phyloP scores from a whole-genome alignment of 2,113 vertebrate species.

The Equus przewalskii region DNA sequence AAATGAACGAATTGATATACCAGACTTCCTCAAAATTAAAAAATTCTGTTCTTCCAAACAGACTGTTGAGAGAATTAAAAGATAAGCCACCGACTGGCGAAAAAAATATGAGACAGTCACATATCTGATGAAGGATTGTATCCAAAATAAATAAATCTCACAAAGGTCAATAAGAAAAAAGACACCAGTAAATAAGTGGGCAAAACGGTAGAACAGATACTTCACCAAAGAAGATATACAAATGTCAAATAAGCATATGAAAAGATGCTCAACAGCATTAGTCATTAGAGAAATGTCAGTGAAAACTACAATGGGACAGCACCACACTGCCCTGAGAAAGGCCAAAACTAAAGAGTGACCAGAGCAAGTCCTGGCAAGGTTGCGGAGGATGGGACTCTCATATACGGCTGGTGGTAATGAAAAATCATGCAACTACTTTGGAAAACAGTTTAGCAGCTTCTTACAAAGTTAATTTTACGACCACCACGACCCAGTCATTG shows the following conservation, averaged over 20 bases:
- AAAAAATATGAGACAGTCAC: background rate
- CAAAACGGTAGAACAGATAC: background rate
- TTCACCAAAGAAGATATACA: conserved; percentile 7
- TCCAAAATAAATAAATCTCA: background rate
- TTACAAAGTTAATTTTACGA: background rate
- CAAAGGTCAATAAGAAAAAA: background rate
- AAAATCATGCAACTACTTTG: background rate
- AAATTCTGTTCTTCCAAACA: background rate
- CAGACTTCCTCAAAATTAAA: background rate
- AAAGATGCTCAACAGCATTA: conserved; percentile 1
- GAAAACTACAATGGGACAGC: background rate
- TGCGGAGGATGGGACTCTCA: background rate
- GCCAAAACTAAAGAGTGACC: background rate
- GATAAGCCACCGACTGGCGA: background rate
- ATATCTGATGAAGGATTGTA: background rate
- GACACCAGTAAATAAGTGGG: background rate
- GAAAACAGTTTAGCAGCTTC: background rate
- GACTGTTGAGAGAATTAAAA: background rate
- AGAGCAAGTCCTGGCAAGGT: background rate
- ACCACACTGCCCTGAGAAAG: background rate
- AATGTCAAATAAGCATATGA: background rate
- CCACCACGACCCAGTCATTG: background rate
- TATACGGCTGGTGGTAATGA: background rate
- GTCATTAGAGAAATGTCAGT: background rate
- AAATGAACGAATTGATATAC: background rate